phyloP scores from a whole-genome alignment of 2,888 invertebrate species.

The Scaptomyza cyrtandrae region DNA sequence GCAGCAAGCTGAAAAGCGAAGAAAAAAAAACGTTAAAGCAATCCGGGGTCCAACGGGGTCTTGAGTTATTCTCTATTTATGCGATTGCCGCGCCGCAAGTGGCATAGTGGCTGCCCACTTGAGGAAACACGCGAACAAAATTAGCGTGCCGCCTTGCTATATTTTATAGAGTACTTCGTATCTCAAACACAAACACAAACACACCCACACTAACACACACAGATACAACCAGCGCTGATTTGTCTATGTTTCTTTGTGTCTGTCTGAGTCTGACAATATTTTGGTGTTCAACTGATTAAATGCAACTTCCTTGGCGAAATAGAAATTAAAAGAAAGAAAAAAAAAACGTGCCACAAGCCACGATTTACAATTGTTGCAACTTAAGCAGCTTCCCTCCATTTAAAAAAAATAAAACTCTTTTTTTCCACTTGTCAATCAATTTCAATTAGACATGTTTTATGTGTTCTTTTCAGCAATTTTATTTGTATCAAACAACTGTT shows the following conservation, averaged over 20 bases:
- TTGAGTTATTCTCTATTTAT: constrained; percentile 60
- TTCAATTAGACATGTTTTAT: constrained; percentile 62
- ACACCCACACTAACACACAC: too few species aligned
- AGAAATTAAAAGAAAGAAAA: constrained; percentile 46
- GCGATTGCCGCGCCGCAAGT: constrained; percentile 75
- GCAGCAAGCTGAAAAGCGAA: constrained; percentile 36
- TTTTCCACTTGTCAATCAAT: constrained; percentile 61
- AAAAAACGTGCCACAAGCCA: constrained; percentile 27
- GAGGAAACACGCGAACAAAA: constrained; percentile 79
- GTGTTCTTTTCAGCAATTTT: neutral
- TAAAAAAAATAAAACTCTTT: constrained; percentile 3
- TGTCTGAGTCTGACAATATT: constrained; percentile 30
- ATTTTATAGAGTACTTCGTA: constrained; percentile 52
- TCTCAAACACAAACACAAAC: constrained; percentile 7
- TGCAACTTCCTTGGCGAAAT: constrained; percentile 69
- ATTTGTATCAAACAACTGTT: too few species aligned
- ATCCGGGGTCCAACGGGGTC: neutral
- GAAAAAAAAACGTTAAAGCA: constrained; percentile 21
- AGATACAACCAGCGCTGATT: too few species aligned
- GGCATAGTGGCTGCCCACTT: constrained; percentile 78
- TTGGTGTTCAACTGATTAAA: constrained; percentile 64
- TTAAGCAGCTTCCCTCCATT: constrained; percentile 20
- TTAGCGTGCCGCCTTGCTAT: constrained; percentile 74
- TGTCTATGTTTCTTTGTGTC: constrained; percentile 7
- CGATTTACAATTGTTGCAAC: constrained; percentile 24